Evolutionary conservation across 2,797 vertebrate species (phyloP).

Genomic region (Tragopan temminckii): DNA sequence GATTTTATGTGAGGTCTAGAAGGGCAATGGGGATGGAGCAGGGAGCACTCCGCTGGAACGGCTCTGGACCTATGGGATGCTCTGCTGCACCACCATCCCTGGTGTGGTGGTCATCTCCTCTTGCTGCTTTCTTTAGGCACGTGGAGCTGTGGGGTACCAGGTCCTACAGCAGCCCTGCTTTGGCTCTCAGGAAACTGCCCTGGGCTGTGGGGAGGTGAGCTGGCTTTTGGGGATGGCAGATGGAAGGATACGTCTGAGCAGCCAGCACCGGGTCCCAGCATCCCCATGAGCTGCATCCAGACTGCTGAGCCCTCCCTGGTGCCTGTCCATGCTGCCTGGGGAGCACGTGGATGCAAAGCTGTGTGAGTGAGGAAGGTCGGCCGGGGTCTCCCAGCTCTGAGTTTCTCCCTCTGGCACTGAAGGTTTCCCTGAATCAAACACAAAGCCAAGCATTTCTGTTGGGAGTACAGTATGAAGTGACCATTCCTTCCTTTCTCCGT

Average conservation of each 20-base stretch:
- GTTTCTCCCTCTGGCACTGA: not conserved
- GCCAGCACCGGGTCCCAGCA: not conserved
- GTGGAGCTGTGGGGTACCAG: not conserved
- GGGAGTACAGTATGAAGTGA: not conserved
- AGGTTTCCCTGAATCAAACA: not conserved
- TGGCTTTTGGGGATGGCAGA: not conserved
- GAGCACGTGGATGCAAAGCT: not conserved
- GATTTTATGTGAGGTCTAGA: not conserved
- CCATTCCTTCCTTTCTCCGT: not conserved
- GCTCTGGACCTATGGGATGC: not conserved
- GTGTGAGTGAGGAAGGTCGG: no score
- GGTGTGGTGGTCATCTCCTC: not conserved
- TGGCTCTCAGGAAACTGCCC: constrained; percentile 56
- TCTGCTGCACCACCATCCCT: not conserved
- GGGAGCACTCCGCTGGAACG: not conserved
- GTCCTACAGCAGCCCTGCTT: not conserved
- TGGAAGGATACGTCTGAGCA: not conserved
- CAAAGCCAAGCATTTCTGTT: not conserved
- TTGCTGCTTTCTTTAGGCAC: not conserved
- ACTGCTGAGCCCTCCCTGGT: fast-evolving
- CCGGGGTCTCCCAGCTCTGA: not conserved
- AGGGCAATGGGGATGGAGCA: not conserved
- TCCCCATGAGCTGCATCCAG: not conserved
- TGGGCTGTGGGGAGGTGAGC: not conserved
- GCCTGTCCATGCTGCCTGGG: not conserved